Percentiles rank a stretch among this genome's conserved stretches.
Evolutionary conservation across 2,888 invertebrate species (phyloP).

Genomic region (Philaethria dido): DNA sequence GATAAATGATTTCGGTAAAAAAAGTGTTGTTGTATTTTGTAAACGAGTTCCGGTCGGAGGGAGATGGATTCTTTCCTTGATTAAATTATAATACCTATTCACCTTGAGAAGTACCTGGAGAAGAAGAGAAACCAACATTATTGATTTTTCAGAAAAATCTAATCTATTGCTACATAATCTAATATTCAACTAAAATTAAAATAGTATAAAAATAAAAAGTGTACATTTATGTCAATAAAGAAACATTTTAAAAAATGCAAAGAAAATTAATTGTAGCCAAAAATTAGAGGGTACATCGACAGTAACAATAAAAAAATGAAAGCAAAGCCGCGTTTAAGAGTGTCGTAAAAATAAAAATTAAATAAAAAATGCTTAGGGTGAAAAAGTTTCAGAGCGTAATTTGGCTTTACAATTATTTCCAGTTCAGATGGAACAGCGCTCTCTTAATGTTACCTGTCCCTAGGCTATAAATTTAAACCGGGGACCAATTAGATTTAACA

Average conservation of each 20-base stretch:
- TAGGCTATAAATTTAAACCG: constrained; percentile 51
- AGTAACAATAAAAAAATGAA: constrained; percentile 81
- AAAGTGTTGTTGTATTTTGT: constrained; percentile 77
- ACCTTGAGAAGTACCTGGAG: constrained; percentile 83
- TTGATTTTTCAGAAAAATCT: constrained; percentile 39
- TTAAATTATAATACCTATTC: constrained; percentile 81
- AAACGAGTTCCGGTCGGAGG: constrained; percentile 79
- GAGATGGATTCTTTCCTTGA: constrained; percentile 73
- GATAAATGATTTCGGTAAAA: constrained; percentile 82
- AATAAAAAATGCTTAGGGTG: constrained; percentile 80
- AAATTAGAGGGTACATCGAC: constrained; percentile 81
- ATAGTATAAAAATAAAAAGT: constrained; percentile 38
- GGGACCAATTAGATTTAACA: constrained; percentile 41
- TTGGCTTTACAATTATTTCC: constrained; percentile 75
- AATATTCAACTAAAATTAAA: constrained; percentile 43
- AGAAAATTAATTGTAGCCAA: constrained; percentile 78
- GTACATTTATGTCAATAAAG: constrained; percentile 67
- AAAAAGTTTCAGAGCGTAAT: constrained; percentile 76
- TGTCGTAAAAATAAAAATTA: constrained; percentile 83
- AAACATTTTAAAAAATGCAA: constrained; percentile 74
- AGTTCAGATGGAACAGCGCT: constrained; percentile 62
- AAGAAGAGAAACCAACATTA: constrained; percentile 80
- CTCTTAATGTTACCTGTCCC: constrained; percentile 71
- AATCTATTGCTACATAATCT: constrained; percentile 37
- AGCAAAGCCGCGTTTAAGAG: constrained; percentile 82